Percentiles rank a stretch among this genome's conserved stretches.
These are phyloP conservation scores for Heteromyza rotundicornis DNA, from an alignment of 2,888 invertebrate genomes.

Conservation along the genomic window DNA sequence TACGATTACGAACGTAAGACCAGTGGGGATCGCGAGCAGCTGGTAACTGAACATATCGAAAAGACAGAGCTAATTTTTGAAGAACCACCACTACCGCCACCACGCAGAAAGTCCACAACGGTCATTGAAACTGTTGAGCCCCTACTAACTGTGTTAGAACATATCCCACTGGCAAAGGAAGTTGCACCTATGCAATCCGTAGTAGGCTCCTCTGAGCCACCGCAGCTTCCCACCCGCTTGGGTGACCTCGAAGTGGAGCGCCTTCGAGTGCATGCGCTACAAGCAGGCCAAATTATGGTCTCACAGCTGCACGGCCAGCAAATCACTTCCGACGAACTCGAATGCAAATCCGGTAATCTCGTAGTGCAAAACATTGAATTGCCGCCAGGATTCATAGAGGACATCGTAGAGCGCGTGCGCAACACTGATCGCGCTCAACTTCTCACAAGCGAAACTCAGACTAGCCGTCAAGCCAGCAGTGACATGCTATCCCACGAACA, in stretches of 20 bases:
- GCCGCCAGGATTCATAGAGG: constrained; percentile 72
- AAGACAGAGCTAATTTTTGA: constrained; percentile 24
- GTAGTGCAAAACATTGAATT: constrained; percentile 73
- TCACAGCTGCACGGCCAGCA: constrained; percentile 81
- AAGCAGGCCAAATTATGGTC: constrained; percentile 80
- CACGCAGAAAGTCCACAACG: constrained; percentile 54
- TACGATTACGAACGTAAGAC: constrained; percentile 23
- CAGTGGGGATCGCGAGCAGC: constrained; percentile 9
- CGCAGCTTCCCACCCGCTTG: constrained; percentile 59
- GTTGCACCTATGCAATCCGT: constrained; percentile 35
- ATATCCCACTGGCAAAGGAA: constrained; percentile 9
- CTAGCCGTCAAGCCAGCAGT: constrained; percentile 51
- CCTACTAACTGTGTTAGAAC: constrained; percentile 22
- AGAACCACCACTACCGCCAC: constrained; percentile 47
- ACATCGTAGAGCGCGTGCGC: constrained; percentile 67
- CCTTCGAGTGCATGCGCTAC: constrained; percentile 77
- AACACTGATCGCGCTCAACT: constrained; percentile 44
- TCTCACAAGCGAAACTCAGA: constrained; percentile 61
- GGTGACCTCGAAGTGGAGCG: constrained; percentile 80
- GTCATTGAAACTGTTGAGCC: constrained; percentile 37
- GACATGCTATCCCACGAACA: constrained; percentile 40
- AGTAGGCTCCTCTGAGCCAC: constrained; percentile 17
- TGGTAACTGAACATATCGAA: constrained; percentile 15
- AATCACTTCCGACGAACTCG: constrained; percentile 75
- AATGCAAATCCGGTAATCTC: constrained; percentile 73